phyloP scores from a whole-genome alignment of 2,888 invertebrate species.

The Rambutsinella grinnellia region DNA sequence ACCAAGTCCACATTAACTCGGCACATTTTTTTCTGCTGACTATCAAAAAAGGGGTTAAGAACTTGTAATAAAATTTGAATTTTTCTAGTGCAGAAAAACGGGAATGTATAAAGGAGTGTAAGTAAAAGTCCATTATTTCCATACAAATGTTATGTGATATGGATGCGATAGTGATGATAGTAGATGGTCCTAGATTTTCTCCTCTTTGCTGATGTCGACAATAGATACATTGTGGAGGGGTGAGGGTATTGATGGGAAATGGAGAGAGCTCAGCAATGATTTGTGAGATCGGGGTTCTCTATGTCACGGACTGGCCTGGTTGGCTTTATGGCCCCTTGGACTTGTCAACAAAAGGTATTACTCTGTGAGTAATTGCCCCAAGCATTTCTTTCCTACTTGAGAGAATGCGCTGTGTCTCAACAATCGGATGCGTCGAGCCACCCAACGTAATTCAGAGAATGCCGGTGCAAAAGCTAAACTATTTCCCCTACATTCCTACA shows the following conservation, averaged over 20 bases:
- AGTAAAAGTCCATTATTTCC: slow-evolving; percentile 41
- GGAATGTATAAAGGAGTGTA: slow-evolving; percentile 1
- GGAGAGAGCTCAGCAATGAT: slow-evolving; percentile 25
- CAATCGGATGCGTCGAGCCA: too few relatives aligned
- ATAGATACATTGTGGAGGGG: background rate
- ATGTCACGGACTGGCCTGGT: slow-evolving; percentile 34
- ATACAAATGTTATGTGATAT: slow-evolving; percentile 27
- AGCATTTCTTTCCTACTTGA: slow-evolving; percentile 36
- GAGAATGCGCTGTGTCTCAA: too few relatives aligned
- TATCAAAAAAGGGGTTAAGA: slow-evolving; percentile 40
- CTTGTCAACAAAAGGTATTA: slow-evolving; percentile 52
- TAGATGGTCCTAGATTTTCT: background rate
- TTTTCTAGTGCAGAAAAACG: slow-evolving; percentile 12
- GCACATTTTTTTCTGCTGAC: slow-evolving; percentile 28
- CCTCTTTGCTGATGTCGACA: too few relatives aligned
- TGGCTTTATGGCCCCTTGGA: slow-evolving; percentile 51
- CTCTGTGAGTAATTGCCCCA: slow-evolving; percentile 48
- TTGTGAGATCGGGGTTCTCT: slow-evolving; percentile 39
- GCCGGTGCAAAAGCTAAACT: background rate
- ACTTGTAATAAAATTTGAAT: slow-evolving; percentile 45
- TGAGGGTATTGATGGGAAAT: background rate
- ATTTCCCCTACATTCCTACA: background rate
- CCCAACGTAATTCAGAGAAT: too few relatives aligned
- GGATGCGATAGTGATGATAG: slow-evolving; percentile 10
- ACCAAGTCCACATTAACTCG: too few relatives aligned